These are phyloP conservation scores for Drymodes brunneopygia DNA, from an alignment of 2,113 vertebrate species.

Conservation along the genomic window DNA sequence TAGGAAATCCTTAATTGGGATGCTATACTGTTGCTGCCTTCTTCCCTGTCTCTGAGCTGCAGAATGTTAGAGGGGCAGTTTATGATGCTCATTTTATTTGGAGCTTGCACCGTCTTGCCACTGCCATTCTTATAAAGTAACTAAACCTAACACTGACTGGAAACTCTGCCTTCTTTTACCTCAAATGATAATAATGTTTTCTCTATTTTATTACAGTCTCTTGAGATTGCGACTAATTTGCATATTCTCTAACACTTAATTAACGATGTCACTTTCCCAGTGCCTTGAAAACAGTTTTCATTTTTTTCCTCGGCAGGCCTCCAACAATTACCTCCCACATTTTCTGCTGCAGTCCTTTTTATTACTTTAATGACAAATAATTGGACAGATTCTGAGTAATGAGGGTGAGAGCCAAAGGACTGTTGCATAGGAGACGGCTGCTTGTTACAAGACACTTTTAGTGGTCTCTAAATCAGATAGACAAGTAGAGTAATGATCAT, in stretches of 20 bases:
- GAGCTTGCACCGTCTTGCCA: background rate
- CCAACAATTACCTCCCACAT: constrained; percentile 80
- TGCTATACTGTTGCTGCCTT: background rate
- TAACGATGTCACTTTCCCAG: constrained; percentile 80
- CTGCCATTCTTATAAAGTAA: constrained; percentile 28
- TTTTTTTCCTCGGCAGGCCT: constrained; percentile 74
- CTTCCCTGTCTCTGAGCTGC: background rate
- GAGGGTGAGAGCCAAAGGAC: constrained; percentile 80
- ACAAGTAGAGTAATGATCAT: constrained; percentile 84
- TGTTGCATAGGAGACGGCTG: constrained; percentile 76
- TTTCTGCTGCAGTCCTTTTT: constrained; percentile 78
- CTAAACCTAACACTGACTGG: constrained; percentile 37
- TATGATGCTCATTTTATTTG: constrained; percentile 1
- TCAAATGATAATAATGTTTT: constrained; percentile 73
- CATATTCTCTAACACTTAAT: constrained; percentile 82
- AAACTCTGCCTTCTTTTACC: constrained; percentile 57
- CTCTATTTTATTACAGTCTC: constrained; percentile 76
- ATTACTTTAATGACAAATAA: constrained; percentile 90
- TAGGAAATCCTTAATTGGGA: constrained; percentile 15
- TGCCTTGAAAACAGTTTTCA: constrained; percentile 78
- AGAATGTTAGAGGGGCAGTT: background rate
- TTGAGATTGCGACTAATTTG: constrained; percentile 73
- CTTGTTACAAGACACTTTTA: constrained; percentile 83
- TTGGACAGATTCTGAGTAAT: constrained; percentile 86
- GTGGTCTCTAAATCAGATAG: constrained; percentile 86